Base-by-base conservation (phyloP, 1,140 invertebrate species). In the Xylocopa sonorina region DNA sequence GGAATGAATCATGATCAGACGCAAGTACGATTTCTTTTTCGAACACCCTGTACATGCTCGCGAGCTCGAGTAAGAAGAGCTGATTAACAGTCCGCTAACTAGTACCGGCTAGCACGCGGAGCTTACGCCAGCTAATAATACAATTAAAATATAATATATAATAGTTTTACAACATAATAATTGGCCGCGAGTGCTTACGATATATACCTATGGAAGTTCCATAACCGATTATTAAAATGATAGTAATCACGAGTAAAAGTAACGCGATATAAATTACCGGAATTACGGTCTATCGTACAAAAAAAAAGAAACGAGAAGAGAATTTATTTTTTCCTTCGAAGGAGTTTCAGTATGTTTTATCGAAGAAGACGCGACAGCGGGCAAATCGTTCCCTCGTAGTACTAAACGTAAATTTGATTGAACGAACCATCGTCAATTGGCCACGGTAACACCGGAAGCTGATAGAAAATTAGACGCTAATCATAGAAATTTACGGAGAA, bases 171-270 rank as follows among this genome's bases (percentile, higher is more conserved):
- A 27, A n/a, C 12, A 32, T 46, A 46, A 29, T 68, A 76, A 76
- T 55, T 68, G 64, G 53, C 64, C n/a, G 21, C n/a, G 27, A 62
- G 41, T n/a, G 53, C 21, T 12, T 41, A 43, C 18, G 12, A 46
- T 46, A 58, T 32, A 29, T 50, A 41, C 71, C 21, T 38, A n/a
- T n/a, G n/a, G n/a, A 50, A 38, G 32, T 51, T 74, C 41, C 29
- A 41, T 29, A 41, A 76, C 57, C 73, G 48, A 67, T 76, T 76
- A 76, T 77, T 77, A 68, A 16, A 38, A 48, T 55, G 63, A 68
- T 68, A 29, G 46, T 74, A 29, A 68, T 58, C 29, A 32, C 4
- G 21, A 46, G 27, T 7, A 76, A 27, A 74, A 41, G 34, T 74
- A 74, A 63, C 29, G n/a, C n/a, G 41, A 58, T 67, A 76, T 3